Conservation (phyloP, 2,113 vertebrate genomes). For the Gulo gulo region DNA sequence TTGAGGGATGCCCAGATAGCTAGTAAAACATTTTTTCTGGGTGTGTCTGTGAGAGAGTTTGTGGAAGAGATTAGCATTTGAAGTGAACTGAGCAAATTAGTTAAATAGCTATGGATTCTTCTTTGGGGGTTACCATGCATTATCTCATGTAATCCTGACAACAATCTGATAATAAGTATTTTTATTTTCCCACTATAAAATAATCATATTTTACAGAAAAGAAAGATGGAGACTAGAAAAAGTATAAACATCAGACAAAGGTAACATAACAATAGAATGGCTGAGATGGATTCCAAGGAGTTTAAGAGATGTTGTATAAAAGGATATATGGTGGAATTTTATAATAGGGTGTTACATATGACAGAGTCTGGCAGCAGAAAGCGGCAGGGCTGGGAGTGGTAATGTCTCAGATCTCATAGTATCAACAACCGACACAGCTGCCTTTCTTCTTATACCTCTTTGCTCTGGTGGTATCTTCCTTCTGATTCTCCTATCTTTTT, state of each 20-base stretch:
- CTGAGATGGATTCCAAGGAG: not conserved
- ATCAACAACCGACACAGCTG: not conserved
- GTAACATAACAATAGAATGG: not conserved
- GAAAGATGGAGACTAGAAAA: not conserved
- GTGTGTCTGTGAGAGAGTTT: not conserved
- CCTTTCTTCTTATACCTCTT: not conserved
- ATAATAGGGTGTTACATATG: not conserved
- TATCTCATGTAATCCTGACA: not conserved
- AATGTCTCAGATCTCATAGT: not conserved
- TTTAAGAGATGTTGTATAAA: not conserved
- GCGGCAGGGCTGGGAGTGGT: fast-evolving
- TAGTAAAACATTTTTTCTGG: not conserved
- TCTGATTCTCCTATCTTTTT: not conserved
- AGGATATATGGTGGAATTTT: not conserved
- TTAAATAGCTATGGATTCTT: not conserved
- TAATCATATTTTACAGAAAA: not conserved
- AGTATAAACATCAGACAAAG: not conserved
- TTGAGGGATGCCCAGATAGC: not conserved
- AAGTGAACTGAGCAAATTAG: not conserved
- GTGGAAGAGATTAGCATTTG: not conserved
- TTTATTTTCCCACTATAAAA: not conserved
- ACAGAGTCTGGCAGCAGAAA: not conserved
- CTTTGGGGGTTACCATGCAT: not conserved
- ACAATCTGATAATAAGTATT: not conserved
- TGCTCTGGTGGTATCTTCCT: not conserved